Percentiles rank a stretch among this genome's conserved stretches.
Evolutionary conservation across 2,797 vertebrate genomes (phyloP).

Genomic region (Numenius phaeopus): DNA sequence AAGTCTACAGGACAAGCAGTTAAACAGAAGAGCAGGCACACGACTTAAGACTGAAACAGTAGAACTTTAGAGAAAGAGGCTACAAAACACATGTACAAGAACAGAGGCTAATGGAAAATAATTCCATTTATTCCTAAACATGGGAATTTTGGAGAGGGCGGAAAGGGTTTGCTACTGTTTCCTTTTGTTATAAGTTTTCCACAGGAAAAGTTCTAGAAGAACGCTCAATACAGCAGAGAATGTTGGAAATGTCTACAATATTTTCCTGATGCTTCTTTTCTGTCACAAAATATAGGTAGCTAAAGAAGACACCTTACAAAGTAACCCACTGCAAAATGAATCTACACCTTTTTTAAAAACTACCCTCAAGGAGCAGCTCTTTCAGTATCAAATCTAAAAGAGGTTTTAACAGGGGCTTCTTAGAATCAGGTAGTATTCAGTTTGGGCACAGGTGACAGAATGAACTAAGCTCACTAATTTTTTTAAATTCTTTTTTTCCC

Average conservation of each 20-base stretch:
- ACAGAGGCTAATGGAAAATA: background rate
- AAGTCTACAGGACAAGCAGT: background rate
- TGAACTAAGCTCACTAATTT: background rate
- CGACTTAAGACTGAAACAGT: background rate
- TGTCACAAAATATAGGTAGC: background rate
- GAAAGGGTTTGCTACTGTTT: fast-evolving
- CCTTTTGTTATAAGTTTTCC: background rate
- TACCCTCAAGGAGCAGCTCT: background rate
- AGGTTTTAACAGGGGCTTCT: background rate
- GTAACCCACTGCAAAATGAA: background rate
- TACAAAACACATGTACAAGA: background rate
- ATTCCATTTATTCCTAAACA: background rate
- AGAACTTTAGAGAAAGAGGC: background rate
- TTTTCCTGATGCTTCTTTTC: background rate
- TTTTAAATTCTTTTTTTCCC: fast-evolving
- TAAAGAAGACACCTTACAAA: background rate
- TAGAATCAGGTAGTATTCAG: background rate
- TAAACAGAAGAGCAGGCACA: background rate
- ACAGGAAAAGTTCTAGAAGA: background rate
- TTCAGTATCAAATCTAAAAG: background rate
- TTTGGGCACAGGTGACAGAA: background rate
- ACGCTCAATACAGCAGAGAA: background rate
- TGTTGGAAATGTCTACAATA: background rate
- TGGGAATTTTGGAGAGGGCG: fast-evolving
- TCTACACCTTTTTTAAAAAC: background rate